Percentiles rank a stretch among this genome's conserved stretches.
Conservation (phyloP, 2,797 vertebrate genomes). For the Micrastur ruficollis region DNA sequence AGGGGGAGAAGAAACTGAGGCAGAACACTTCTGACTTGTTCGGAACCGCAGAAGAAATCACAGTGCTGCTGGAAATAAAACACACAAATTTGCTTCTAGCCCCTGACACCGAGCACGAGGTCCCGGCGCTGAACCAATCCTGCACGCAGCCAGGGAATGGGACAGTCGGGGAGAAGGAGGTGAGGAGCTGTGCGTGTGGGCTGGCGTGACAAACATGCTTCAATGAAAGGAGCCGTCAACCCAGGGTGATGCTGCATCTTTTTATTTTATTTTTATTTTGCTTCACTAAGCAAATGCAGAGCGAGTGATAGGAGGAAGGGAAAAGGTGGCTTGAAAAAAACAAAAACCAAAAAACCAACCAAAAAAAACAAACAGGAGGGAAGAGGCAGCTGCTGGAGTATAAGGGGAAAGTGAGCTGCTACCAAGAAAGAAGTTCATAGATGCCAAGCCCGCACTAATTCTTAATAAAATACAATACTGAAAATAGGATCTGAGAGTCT, state of each 20-base stretch:
- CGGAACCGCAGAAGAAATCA: background rate
- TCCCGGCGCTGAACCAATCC: background rate
- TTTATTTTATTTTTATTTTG: conserved; percentile 82
- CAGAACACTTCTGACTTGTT: background rate
- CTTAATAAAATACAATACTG: conserved; percentile 81
- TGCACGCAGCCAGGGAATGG: rapidly evolving
- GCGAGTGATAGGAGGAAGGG: conserved; percentile 44
- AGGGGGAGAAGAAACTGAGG: background rate
- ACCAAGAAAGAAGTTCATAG: conserved; percentile 44
- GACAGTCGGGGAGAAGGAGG: background rate
- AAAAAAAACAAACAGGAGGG: conserved; percentile 40
- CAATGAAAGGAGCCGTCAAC: conserved; percentile 50
- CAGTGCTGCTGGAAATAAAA: background rate
- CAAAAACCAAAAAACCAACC: conserved; percentile 13
- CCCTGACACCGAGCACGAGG: background rate
- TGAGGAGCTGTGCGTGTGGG: background rate
- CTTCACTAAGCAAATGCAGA: conserved; percentile 81
- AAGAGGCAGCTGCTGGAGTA: conserved; percentile 58
- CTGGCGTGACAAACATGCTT: background rate
- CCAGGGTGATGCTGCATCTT: conserved; percentile 80
- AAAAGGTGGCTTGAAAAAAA: conserved; percentile 61
- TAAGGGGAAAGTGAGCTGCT: conserved; percentile 42
- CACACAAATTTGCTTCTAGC: background rate
- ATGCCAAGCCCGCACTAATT: conserved; percentile 81
- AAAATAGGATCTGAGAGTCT: conserved; percentile 74